A percentile compares a stretch with the other conserved stretches of the same genome.
Evolutionary conservation across 2,113 vertebrate species (phyloP).

Genomic region (Poicephalus meyeri): DNA sequence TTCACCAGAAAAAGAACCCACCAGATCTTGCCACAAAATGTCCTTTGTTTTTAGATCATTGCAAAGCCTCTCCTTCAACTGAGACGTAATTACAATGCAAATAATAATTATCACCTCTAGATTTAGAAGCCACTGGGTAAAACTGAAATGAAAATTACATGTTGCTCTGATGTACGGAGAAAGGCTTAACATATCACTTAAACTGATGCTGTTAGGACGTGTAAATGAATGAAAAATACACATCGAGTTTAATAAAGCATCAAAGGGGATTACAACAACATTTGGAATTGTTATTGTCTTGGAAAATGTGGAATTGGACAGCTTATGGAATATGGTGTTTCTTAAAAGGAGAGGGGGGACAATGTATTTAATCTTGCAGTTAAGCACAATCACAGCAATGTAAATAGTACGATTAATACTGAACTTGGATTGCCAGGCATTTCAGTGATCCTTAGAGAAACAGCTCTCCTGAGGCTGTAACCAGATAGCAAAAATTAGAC

Average conservation of each 20-base stretch:
- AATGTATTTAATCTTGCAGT: neutral
- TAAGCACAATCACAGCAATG: neutral
- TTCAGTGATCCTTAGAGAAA: neutral
- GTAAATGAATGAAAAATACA: conserved; percentile 8
- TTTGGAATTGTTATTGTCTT: neutral
- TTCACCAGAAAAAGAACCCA: neutral
- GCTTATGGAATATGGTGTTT: neutral
- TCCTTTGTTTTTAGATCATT: conserved; percentile 29
- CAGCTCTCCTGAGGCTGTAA: neutral
- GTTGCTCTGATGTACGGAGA: neutral
- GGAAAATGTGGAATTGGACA: neutral
- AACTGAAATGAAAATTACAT: conserved; percentile 53
- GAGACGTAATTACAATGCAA: neutral
- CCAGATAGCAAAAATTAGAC: neutral
- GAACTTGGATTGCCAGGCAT: neutral
- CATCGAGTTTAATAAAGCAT: neutral
- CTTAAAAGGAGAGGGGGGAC: neutral
- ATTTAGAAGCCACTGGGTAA: conserved; percentile 22
- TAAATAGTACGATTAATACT: neutral
- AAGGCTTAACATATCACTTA: neutral
- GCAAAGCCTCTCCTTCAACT: neutral
- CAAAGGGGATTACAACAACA: neutral
- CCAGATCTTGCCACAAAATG: neutral
- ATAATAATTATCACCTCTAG: conserved; percentile 51
- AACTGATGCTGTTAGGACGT: neutral